These are phyloP conservation scores for Synanceia verrucosa DNA, from an alignment of 2,797 vertebrate species.

Conservation along the genomic window DNA sequence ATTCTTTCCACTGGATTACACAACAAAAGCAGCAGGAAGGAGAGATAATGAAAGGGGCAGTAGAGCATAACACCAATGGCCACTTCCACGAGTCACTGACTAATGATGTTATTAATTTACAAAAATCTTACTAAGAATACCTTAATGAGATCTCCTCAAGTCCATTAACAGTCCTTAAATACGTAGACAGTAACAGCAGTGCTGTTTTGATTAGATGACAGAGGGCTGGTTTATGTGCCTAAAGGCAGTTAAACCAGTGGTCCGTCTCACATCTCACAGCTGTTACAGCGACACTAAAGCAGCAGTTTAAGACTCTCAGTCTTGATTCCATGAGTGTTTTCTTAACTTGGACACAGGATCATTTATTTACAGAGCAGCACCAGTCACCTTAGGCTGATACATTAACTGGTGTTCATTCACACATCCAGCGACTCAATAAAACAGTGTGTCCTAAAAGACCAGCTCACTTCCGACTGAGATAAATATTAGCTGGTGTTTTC, in stretches of 20 bases:
- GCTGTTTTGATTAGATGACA: conserved; percentile 11
- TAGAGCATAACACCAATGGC: conserved; percentile 48
- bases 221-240: conserved; percentile 7
- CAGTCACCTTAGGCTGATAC: background rate
- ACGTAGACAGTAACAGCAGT: background rate
- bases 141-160: conserved; percentile 20
- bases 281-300: conserved; percentile 9
- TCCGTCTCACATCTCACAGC: background rate
- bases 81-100: conserved; percentile 43
- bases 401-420: background rate
- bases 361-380: conserved; percentile 25
- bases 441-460: background rate
- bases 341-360: background rate
- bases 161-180: conserved; percentile 14
- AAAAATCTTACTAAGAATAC: conserved; percentile 33
- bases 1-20: conserved; percentile 67
- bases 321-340: background rate
- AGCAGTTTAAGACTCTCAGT: background rate
- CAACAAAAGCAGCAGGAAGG: conserved; percentile 74
- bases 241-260: conserved; percentile 1
- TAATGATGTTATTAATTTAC: conserved; percentile 51
- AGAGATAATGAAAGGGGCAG: conserved; percentile 61
- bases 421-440: background rate
- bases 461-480: background rate
- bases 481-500: conserved; percentile 16